These are phyloP conservation scores for Dolichoris vasculosae DNA, from an alignment of 1,140 invertebrate species.

Conservation along the genomic window DNA sequence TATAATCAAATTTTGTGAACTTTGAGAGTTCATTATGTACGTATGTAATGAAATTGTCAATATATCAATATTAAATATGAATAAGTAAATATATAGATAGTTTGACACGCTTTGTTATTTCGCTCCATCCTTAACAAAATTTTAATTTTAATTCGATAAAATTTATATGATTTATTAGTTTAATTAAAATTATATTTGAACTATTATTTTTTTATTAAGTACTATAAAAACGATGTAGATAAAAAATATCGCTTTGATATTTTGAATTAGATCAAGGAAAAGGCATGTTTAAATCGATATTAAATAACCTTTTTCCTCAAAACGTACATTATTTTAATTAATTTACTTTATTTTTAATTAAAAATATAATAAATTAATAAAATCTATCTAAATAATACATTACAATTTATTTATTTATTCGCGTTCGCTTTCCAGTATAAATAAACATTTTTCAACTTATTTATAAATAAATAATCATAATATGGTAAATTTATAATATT, in stretches of 20 bases:
- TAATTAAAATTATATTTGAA: neutral
- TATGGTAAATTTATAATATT: no score
- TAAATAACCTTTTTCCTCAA: no score
- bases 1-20: constrained; percentile 53
- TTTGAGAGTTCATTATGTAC: constrained; percentile 52
- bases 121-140: neutral
- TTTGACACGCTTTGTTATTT: constrained; percentile 18
- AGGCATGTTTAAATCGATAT: no score
- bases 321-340: no score
- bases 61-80: constrained; percentile 51
- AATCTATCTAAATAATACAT: no score
- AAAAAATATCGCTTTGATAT: neutral
- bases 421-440: no score
- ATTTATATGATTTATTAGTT: neutral
- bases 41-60: constrained; percentile 59
- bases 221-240: neutral
- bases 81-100: constrained; percentile 26
- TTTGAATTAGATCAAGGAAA: no score
- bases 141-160: neutral
- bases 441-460: no score
- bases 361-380: no score
- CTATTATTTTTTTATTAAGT: neutral
- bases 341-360: no score
- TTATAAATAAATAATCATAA: no score
- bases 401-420: no score